A percentile compares a stretch with the other conserved stretches of the same genome.
phyloP scores from a whole-genome alignment of 2,797 vertebrate species.

The Falco berigora region DNA sequence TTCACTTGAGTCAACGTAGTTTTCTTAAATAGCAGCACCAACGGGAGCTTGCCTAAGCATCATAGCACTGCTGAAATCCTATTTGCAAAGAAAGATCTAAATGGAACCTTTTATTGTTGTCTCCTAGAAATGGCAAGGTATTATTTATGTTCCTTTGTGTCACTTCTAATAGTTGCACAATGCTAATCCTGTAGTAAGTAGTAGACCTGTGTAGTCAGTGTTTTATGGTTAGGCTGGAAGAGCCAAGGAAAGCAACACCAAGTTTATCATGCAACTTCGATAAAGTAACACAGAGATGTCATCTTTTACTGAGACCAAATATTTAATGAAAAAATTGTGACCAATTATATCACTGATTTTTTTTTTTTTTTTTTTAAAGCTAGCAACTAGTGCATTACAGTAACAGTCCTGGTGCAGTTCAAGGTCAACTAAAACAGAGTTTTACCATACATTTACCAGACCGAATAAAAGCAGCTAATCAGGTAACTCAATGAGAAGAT shows the following conservation, averaged over 20 bases:
- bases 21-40: background rate
- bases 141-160: background rate
- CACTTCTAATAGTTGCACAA: background rate
- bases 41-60: background rate
- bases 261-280: background rate
- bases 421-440: background rate
- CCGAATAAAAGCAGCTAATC: background rate
- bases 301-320: background rate
- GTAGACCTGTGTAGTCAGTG: background rate
- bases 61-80: background rate
- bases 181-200: background rate
- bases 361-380: background rate
- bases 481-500: background rate
- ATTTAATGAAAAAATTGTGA: slow-evolving; percentile 16
- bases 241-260: slow-evolving; percentile 8
- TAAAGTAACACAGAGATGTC: background rate
- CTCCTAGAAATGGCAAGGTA: background rate
- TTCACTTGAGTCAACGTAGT: background rate
- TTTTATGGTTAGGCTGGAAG: background rate
- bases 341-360: background rate
- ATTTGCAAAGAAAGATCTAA: background rate
- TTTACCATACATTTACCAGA: background rate
- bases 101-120: background rate
- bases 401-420: background rate
- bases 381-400: background rate